A percentile compares a stretch with the other conserved stretches of the same genome.
Conservation (phyloP, 1,140 invertebrate genomes). For the Lordiphosa stackelbergi region DNA sequence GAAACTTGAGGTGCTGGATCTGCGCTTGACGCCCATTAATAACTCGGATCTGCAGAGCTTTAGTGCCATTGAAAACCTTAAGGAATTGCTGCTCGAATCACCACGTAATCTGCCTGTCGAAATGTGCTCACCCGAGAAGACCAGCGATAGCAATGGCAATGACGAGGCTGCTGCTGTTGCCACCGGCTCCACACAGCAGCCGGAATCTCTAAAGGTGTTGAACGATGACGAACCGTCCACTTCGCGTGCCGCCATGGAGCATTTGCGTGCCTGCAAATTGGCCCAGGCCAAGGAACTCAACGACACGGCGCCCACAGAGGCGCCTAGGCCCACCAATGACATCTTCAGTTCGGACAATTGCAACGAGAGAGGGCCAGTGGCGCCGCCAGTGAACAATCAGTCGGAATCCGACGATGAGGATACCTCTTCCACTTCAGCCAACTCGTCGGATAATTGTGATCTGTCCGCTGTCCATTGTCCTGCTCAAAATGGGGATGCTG, state of each 20-base stretch:
- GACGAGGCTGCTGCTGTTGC: slow-evolving; percentile 12
- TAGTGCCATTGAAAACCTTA: slow-evolving; percentile 80
- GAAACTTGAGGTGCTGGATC: slow-evolving; percentile 82
- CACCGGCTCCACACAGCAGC: not conserved
- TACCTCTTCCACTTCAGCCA: slow-evolving; percentile 53
- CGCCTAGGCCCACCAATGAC: slow-evolving; percentile 10
- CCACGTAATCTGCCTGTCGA: slow-evolving; percentile 55
- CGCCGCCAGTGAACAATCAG: slow-evolving; percentile 1
- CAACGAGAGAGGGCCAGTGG: slow-evolving; percentile 29
- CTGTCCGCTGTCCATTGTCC: slow-evolving; percentile 19
- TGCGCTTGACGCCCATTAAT: slow-evolving; percentile 82
- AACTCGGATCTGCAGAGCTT: slow-evolving; percentile 85
- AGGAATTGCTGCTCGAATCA: slow-evolving; percentile 81
- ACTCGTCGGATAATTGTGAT: slow-evolving; percentile 58
- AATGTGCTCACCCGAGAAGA: slow-evolving; percentile 9
- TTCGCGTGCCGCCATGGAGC: slow-evolving; percentile 50
- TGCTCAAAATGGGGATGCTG: slow-evolving; percentile 24
- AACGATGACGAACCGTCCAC: slow-evolving; percentile 66
- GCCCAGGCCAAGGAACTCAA: slow-evolving; percentile 25
- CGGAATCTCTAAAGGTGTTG: slow-evolving; percentile 33
- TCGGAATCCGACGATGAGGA: slow-evolving; percentile 61
- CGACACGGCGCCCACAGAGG: slow-evolving; percentile 6
- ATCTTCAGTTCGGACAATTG: slow-evolving; percentile 44
- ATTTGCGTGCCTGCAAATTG: slow-evolving; percentile 40
- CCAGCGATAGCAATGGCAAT: slow-evolving; percentile 27